A percentile compares a stretch with the other conserved stretches of the same genome.
phyloP scores from a whole-genome alignment of 1,140 invertebrate genomes.

The Drosophila cardini region DNA sequence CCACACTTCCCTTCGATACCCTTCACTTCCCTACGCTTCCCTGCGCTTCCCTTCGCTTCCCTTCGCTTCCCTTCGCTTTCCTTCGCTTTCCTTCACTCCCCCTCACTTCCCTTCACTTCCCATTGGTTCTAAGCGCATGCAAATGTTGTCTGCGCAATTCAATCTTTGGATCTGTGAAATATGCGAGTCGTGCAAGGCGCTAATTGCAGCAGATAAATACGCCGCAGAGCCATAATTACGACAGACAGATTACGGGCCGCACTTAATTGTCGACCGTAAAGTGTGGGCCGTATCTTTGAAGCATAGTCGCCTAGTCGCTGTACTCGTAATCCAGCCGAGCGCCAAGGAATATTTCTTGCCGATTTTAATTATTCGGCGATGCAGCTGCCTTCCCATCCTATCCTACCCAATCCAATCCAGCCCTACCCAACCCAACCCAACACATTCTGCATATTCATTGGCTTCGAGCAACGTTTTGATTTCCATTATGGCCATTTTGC shows the following conservation, averaged over 20 bases:
- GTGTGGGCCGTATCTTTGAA: slow-evolving; percentile 55
- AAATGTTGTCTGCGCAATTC: slow-evolving; percentile 57
- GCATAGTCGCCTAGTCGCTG: not conserved
- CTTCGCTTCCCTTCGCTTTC: no score
- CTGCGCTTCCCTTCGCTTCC: no score
- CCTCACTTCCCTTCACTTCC: no score
- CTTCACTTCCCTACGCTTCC: no score
- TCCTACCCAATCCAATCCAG: no score
- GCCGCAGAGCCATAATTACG: slow-evolving; percentile 78
- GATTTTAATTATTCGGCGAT: slow-evolving; percentile 79
- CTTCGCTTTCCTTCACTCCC: no score
- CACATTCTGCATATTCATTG: slow-evolving; percentile 73
- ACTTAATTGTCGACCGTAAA: slow-evolving; percentile 77
- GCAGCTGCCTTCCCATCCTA: slow-evolving; percentile 10
- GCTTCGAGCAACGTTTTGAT: slow-evolving; percentile 59
- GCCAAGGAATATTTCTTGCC: slow-evolving; percentile 38
- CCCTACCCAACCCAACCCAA: not conserved
- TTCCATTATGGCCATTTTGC: slow-evolving; percentile 62
- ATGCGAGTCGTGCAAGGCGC: slow-evolving; percentile 64
- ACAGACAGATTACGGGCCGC: slow-evolving; percentile 74
- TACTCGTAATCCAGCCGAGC: slow-evolving; percentile 30
- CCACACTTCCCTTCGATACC: no score
- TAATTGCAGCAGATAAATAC: slow-evolving; percentile 79
- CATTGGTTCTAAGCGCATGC: slow-evolving; percentile 39
- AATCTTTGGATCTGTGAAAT: slow-evolving; percentile 68